Evolutionary conservation across 1,140 invertebrate genomes (phyloP).

Genomic region (Nebria ingens): DNA sequence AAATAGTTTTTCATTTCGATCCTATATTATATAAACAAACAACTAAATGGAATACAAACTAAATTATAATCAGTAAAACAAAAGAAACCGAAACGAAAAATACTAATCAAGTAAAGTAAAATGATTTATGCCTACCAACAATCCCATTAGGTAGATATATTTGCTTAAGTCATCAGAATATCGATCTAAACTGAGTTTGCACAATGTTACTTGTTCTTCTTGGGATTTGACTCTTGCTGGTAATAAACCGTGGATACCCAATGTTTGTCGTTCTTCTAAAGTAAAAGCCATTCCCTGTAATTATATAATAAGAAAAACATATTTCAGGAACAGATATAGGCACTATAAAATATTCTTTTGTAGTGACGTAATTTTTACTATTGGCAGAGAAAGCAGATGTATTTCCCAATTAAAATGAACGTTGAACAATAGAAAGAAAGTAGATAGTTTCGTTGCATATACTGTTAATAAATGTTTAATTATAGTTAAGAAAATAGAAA

Average conservation of each 20-base stretch:
- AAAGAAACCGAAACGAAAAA: background rate
- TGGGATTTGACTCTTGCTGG: constrained; percentile 69
- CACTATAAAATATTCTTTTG: too few species aligned
- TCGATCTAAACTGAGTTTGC: constrained; percentile 67
- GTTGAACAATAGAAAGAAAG: too few species aligned
- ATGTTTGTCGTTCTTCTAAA: constrained; percentile 67
- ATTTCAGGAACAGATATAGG: background rate
- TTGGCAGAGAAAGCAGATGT: too few species aligned
- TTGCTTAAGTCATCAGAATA: constrained; percentile 81
- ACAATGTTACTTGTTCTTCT: constrained; percentile 70
- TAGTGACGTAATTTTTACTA: too few species aligned
- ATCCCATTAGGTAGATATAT: constrained; percentile 78
- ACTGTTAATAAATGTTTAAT: too few species aligned
- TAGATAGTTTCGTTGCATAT: too few species aligned
- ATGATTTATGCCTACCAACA: constrained; percentile 62
- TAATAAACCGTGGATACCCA: constrained; percentile 76
- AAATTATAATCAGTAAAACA: background rate
- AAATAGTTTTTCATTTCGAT: constrained; percentile 85
- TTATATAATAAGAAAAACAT: constrained; percentile 1
- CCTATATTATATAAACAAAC: constrained; percentile 39
- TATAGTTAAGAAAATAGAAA: too few species aligned
- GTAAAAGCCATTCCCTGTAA: constrained; percentile 74
- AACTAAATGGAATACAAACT: constrained; percentile 6
- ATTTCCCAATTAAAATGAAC: too few species aligned
- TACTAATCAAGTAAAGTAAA: constrained; percentile 37